Conservation (phyloP, 2,113 vertebrate genomes). For the Damaliscus lunatus region DNA sequence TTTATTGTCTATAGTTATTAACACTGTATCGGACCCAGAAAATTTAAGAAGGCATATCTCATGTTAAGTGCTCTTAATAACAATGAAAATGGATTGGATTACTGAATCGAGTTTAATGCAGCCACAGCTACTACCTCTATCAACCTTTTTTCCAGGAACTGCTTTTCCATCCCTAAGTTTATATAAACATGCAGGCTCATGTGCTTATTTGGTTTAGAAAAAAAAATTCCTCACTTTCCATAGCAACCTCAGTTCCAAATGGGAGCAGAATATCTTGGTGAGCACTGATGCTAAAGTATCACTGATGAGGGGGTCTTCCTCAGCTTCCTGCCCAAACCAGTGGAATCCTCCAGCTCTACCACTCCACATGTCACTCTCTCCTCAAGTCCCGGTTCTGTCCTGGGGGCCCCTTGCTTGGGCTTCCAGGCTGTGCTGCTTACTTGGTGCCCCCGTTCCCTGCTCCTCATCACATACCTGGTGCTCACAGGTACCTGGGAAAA, state of each 20-base stretch:
- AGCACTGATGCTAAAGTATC: neutral
- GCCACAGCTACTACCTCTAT: neutral
- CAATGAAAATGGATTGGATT: neutral
- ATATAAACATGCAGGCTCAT: neutral
- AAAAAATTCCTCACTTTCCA: neutral
- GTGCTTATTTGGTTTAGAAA: neutral
- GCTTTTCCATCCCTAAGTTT: neutral
- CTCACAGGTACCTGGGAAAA: neutral
- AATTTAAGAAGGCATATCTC: neutral
- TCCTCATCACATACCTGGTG: neutral
- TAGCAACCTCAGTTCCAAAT: neutral
- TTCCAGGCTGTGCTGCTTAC: no score
- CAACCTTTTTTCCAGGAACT: neutral
- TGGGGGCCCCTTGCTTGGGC: fast-evolving
- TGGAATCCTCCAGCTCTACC: neutral
- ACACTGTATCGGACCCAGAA: neutral
- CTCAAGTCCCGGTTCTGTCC: neutral
- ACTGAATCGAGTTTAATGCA: neutral
- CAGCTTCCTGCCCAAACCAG: neutral
- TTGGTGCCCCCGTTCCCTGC: fast-evolving
- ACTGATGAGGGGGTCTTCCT: neutral
- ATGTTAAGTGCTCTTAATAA: neutral
- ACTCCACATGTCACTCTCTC: neutral
- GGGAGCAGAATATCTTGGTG: neutral
- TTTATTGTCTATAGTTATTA: neutral